Percentiles rank a stretch among this genome's conserved stretches.
Evolutionary conservation across 2,113 vertebrate species (phyloP).

Genomic region (Ursus arctos): DNA sequence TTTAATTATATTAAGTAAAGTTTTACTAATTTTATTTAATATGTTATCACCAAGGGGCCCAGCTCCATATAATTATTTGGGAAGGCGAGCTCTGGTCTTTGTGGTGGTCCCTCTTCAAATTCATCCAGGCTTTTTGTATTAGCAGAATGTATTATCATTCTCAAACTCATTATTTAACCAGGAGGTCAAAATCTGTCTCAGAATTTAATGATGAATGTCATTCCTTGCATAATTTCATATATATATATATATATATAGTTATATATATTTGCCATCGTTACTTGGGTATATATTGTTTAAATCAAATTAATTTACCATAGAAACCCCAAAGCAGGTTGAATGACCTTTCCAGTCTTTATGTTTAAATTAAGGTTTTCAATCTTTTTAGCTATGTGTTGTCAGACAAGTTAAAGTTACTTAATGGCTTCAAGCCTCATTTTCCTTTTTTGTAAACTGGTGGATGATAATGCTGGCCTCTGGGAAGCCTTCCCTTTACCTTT

Average conservation of each 20-base stretch:
- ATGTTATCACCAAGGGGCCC: conserved; percentile 69
- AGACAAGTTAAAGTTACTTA: neutral
- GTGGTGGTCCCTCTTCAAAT: conserved; percentile 40
- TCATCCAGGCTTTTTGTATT: conserved; percentile 56
- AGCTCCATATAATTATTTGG: conserved; percentile 56
- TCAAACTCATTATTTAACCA: conserved; percentile 56
- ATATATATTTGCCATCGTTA: neutral
- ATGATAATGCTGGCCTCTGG: neutral
- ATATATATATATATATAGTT: neutral
- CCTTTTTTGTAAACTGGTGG: neutral
- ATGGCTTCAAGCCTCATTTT: neutral
- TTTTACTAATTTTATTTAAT: conserved; percentile 78
- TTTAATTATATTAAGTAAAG: conserved; percentile 74
- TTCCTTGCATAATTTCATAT: neutral
- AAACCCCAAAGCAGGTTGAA: conserved; percentile 33
- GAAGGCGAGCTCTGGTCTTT: conserved; percentile 47
- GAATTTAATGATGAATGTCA: conserved; percentile 62
- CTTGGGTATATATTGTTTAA: conserved; percentile 21
- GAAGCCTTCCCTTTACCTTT: neutral
- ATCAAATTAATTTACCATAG: conserved; percentile 54
- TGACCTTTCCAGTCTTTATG: neutral
- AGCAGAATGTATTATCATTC: conserved; percentile 31
- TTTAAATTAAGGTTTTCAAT: conserved; percentile 45
- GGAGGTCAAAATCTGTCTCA: conserved; percentile 37
- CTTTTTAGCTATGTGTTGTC: neutral